Evolutionary conservation across 2,888 invertebrate species (phyloP).

Genomic region (Ophioninae sp.): DNA sequence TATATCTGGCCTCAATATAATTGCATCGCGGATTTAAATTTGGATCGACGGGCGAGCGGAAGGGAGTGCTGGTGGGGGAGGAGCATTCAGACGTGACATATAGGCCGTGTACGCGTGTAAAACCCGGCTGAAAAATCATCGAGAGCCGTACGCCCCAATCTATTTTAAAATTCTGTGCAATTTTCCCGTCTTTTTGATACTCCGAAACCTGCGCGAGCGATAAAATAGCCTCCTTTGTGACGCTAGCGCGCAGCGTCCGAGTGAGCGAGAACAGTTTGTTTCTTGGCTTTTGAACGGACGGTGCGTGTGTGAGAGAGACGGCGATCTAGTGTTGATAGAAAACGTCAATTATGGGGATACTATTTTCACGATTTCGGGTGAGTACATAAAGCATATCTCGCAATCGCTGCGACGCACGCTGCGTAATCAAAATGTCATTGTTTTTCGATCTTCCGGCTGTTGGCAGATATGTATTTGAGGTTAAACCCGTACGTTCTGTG

Average conservation of each 20-base stretch:
- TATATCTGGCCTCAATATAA: conserved; percentile 58
- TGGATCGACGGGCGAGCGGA: conserved; percentile 65
- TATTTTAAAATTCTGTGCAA: conserved; percentile 65
- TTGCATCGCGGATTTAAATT: conserved; percentile 71
- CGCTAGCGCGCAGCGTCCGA: conserved; percentile 29
- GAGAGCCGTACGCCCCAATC: conserved; percentile 61
- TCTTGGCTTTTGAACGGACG: conserved; percentile 5
- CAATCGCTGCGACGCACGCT: conserved; percentile 26
- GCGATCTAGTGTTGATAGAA: conserved; percentile 5
- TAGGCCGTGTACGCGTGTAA: conserved; percentile 49
- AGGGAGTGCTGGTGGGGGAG: conserved; percentile 10
- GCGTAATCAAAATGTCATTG: conserved; percentile 45
- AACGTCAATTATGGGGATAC: conserved; percentile 72
- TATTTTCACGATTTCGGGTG: conserved; percentile 76
- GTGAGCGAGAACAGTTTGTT: conserved; percentile 41
- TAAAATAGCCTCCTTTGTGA: conserved; percentile 27
- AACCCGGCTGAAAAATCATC: conserved; percentile 53
- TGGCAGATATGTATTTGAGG: conserved; percentile 35
- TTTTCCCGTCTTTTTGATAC: conserved; percentile 9
- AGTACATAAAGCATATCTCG: conserved; percentile 63
- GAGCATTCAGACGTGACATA: conserved; percentile 48
- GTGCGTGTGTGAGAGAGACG: not conserved
- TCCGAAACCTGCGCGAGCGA: conserved; percentile 7
- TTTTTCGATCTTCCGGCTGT: conserved; percentile 39
- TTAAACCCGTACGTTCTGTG: conserved; percentile 30